Evolutionary conservation across 2,797 vertebrate genomes (phyloP), one percentile per base, ranked within the genome.

Genomic region (Anableps anableps): DNA sequence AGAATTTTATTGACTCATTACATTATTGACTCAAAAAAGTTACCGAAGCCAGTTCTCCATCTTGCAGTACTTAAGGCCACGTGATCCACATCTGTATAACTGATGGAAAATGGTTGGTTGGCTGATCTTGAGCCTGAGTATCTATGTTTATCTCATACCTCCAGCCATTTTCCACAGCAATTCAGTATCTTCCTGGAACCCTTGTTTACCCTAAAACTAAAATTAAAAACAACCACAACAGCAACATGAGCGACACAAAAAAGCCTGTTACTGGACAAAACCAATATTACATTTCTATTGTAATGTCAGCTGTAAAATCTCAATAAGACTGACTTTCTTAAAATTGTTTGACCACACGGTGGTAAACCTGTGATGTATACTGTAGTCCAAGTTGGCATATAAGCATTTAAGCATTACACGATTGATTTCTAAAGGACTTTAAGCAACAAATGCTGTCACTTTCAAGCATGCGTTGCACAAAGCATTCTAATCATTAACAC

Each of bases 401-500:
- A 79, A 48, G 45, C 11, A 14, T 73, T 73, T n/a, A 36, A 73
- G 64, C n/a, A 47, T 62, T 14, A 62, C 4, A 36, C 50, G 13
- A 71, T 36, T 62, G 34, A 43, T 51, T 66, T 66, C 3, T 23
- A 16, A 29, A 41, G 53, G 17, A 74, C n/a, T 80, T 80, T 16
- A 55, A 75, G 87, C 81, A 72, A 86, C 83, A 91, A 91, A 91
- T 36, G 26, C 48, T 77, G 66, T n/a, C 70, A 38, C 68, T 80
- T 80, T 88, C 43, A 85, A 89, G 84, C 31, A n/a, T 64, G 78
- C 72, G 58, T 83, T 75, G 78, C 77, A 91, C 86, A 92, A 91
- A 90, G 84, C 50, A 70, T 14, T 80, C 45, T 80, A 92, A 92
- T 91, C 43, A 94, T 94, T 93, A 92, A 90, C 89, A 29, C 62